Base-by-base conservation (phyloP, 2,113 vertebrate genomes). In the Clupea harengus region DNA sequence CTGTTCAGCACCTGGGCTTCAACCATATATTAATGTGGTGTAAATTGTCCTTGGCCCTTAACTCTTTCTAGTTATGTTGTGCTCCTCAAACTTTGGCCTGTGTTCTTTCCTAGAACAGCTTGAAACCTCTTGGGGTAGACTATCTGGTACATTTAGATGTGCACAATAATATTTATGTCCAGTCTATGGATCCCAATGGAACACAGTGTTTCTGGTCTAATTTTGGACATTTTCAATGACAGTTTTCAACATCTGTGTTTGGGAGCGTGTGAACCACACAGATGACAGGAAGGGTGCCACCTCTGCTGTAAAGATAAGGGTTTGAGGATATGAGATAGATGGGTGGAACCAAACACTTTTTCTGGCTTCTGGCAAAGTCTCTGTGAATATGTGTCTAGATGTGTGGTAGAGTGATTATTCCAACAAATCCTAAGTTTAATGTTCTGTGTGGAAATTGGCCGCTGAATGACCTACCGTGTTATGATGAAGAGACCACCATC, bases 241-340 rank as follows among this genome's bases (percentile, higher is more conserved):
- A 4, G 72, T 78, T 78, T 78, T 39, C 11, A 8, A 17, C 32
- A 78, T 75, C 22, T 84, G 52, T 82, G 50, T 18, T 25, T 52
- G 28, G 28, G n/a, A 20, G 6, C 13, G 52, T 81, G 86, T 83
- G 84, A 82, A 83, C 28, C 17, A 39, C 20, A 7, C 2, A 81
- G 72, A 81, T 83, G 81, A 78, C 83, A 85, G 87, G 83, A 89
- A 89, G 75, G 60, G 60, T 86, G 57, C 83, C 75, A 44, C 81
- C 81, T 57, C 54, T 57, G 44, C 83, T 44, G 82, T 28, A 54
- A 25, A 83, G 85, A 86, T 84, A 88, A 86, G 82, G 54, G 0
- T 39, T 82, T 25, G 83, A 72, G 45, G 81, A 47, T 64, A 67
- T 28, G 13, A 3, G 22, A 25, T 17, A 45, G 75, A 45, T 75